Base-by-base conservation (phyloP, 2,113 vertebrate species). In the Pycnonotus jocosus region DNA sequence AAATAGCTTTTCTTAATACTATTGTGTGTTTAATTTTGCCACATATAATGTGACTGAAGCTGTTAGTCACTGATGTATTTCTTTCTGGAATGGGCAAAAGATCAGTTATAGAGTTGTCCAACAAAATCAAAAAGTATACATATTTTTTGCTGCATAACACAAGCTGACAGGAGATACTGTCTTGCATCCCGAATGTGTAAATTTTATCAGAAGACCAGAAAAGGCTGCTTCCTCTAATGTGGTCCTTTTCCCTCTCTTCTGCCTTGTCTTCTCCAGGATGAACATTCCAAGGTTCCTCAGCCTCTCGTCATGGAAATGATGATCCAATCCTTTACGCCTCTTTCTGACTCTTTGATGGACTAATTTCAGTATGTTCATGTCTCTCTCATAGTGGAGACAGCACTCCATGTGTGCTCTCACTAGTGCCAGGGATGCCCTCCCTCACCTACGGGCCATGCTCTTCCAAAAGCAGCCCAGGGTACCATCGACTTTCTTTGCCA, bases 31-130 rank as follows among this genome's bases (percentile, higher is more conserved):
- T 86, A 95, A 96, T 88, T 93, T 92, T 79, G 64, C 42, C 47
- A 6, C 47, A 6, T 18, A 38, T 42, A 72, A 70, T 76, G 76
- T 57, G 80, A 62, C 83, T 60, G 58, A 76, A 93, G 65, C 65
- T 77, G 90, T 97, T 96, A 94, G 93, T 96, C 93, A 97, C 54
- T 68, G 30, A 71, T 27, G 10, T 50, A 71, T 94, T 89, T 92
- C 81, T 68, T 93, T 93, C 92, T 83, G 30, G 57, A 97, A 97
- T 97, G 76, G 74, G 81, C 66, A 95, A 96, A 66, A 84, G 85
- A 97, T 95, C 88, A 76, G 73, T 94, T 93, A 71, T 25, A 66
- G 20, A 40, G 33, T 31, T 90, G 45, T 47, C 37, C 65, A 81
- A 72, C 11, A 68, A 86, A 93, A 92, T 65, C 68, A 74, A 70